Percentiles rank a stretch among this genome's conserved stretches.
Conservation (phyloP, 1,140 invertebrate species). For the Phthorimaea operculella region DNA sequence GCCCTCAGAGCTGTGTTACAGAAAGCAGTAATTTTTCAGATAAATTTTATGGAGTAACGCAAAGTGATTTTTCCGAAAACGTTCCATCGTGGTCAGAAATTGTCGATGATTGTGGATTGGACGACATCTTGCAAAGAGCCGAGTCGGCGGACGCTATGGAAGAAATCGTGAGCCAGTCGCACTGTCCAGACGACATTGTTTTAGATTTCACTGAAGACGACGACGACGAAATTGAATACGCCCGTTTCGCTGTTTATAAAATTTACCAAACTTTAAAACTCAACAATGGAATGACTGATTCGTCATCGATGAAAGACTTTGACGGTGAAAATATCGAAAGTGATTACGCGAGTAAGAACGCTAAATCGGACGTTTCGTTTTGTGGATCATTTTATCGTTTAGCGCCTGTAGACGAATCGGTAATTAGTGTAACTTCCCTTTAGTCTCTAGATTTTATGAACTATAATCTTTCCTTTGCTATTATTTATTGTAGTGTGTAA, state of each 20-base stretch:
- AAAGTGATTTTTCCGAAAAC: slow-evolving; percentile 14
- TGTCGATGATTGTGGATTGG: slow-evolving; percentile 35
- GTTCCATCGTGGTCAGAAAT: slow-evolving; percentile 49
- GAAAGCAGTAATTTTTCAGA: not conserved
- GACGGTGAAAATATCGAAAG: slow-evolving; percentile 19
- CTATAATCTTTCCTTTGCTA: too few relatives aligned
- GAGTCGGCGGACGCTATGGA: slow-evolving; percentile 26
- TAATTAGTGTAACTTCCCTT: not conserved
- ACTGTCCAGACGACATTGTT: slow-evolving; percentile 22
- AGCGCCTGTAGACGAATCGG: slow-evolving; percentile 31
- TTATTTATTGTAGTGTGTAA: too few relatives aligned
- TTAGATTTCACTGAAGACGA: slow-evolving; percentile 24
- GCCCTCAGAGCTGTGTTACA: not conserved
- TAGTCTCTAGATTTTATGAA: not conserved
- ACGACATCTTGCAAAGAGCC: slow-evolving; percentile 21
- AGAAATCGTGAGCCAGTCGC: slow-evolving; percentile 41
- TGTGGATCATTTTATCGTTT: slow-evolving; percentile 40
- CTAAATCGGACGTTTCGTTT: slow-evolving; percentile 23
- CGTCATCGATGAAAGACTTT: slow-evolving; percentile 48
- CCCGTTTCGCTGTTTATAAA: slow-evolving; percentile 45
- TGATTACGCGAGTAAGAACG: slow-evolving; percentile 12
- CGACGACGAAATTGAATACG: slow-evolving; percentile 40
- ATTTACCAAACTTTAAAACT: slow-evolving; percentile 43
- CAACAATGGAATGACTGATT: slow-evolving; percentile 35
- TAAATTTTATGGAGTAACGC: not conserved